These are phyloP conservation scores for Scaptomyza parva DNA, from an alignment of 2,888 invertebrate genomes.

Conservation along the genomic window DNA sequence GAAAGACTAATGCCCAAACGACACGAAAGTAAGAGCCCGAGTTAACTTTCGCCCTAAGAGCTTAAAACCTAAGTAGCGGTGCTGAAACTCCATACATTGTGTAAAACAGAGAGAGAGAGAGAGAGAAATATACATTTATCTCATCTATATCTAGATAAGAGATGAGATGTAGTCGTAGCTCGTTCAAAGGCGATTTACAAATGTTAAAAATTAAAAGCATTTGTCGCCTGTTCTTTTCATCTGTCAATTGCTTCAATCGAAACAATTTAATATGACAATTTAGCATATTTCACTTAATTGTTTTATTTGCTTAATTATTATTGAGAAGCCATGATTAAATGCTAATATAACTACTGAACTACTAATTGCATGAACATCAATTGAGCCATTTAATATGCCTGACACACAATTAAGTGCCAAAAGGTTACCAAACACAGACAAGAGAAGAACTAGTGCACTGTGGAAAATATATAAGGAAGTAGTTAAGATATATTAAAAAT, in stretches of 20 bases:
- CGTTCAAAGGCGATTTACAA: background rate
- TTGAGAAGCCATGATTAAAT: no score
- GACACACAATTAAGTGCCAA: slow-evolving; percentile 32
- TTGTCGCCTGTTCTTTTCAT: background rate
- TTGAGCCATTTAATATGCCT: slow-evolving; percentile 33
- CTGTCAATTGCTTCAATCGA: background rate
- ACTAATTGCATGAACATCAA: slow-evolving; percentile 12
- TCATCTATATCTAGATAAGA: background rate
- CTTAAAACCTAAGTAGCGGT: slow-evolving; percentile 1
- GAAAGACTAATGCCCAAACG: slow-evolving; percentile 1
- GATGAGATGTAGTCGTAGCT: background rate
- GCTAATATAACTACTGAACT: background rate
- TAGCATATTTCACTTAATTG: background rate
- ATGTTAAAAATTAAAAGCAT: background rate
- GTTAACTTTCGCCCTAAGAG: background rate
- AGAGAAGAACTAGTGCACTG: background rate
- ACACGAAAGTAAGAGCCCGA: slow-evolving; percentile 4
- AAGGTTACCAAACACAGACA: background rate
- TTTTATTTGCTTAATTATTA: no score
- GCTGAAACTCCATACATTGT: background rate
- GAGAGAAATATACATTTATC: no score
- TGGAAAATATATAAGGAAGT: background rate
- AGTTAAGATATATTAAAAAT: background rate
- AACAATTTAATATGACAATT: background rate
- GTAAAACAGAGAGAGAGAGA: background rate